These are phyloP conservation scores for Poeciliopsis presidionis DNA, from an alignment of 2,797 vertebrate species.

Conservation along the genomic window DNA sequence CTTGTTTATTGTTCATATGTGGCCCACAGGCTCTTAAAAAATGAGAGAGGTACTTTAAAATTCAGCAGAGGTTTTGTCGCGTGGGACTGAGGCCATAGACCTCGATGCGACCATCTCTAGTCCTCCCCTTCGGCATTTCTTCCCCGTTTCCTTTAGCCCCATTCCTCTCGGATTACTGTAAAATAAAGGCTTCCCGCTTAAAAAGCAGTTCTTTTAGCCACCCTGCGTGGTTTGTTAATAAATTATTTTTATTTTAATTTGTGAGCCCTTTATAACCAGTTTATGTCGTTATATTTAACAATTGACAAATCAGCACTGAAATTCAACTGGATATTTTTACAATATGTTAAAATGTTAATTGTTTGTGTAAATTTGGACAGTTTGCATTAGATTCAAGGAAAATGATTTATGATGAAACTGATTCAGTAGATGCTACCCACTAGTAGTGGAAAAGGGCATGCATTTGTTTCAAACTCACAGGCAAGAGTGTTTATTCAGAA, in stretches of 20 bases:
- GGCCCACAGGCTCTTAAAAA: not conserved
- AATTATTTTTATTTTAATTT: not conserved
- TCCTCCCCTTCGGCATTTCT: no score
- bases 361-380: not conserved
- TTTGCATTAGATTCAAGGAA: not conserved
- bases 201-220: not conserved
- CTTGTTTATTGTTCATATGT: not conserved
- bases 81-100: no score
- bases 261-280: not conserved
- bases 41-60: not conserved
- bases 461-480: not conserved
- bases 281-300: not conserved
- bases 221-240: not conserved
- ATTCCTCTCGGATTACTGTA: no score
- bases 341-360: not conserved
- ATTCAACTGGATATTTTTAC: not conserved
- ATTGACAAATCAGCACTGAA: not conserved
- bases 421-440: not conserved
- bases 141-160: no score
- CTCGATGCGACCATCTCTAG: no score
- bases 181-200: not conserved
- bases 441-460: not conserved
- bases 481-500: not conserved
- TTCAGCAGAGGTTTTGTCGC: not conserved
- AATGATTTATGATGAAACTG: not conserved